A percentile compares a stretch with the other conserved stretches of the same genome.
These are phyloP conservation scores for Glossophaga mutica DNA, from an alignment of 2,797 vertebrate species.

Conservation along the genomic window DNA sequence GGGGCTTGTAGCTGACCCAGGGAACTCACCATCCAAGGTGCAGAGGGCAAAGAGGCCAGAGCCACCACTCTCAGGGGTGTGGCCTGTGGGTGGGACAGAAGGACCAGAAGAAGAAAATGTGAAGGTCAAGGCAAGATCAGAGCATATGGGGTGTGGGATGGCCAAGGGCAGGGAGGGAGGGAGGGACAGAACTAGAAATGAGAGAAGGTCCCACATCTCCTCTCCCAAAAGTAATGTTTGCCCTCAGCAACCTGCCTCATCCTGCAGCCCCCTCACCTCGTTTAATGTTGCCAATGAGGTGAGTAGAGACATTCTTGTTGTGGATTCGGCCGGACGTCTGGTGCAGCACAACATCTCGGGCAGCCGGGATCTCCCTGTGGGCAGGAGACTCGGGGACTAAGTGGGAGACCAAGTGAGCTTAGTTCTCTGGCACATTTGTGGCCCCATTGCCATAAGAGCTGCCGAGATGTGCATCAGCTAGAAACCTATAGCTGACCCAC, in stretches of 20 bases:
- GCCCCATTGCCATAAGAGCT: neutral
- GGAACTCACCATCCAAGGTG: slow-evolving; percentile 93
- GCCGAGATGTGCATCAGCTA: neutral
- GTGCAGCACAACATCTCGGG: slow-evolving; percentile 91
- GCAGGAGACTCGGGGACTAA: neutral
- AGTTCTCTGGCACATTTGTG: neutral
- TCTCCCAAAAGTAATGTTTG: neutral
- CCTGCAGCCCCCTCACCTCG: slow-evolving; percentile 82
- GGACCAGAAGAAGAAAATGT: neutral
- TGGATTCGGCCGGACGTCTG: slow-evolving; percentile 96
- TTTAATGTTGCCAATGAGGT: slow-evolving; percentile 94
- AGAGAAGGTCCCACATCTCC: neutral
- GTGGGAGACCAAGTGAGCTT: neutral
- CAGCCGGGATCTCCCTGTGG: slow-evolving; percentile 82
- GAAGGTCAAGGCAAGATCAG: neutral
- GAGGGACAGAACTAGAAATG: neutral
- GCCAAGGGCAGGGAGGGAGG: neutral
- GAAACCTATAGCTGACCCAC: neutral
- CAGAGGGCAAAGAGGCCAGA: slow-evolving; percentile 96
- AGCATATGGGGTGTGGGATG: accelerated
- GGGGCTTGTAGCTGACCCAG: neutral
- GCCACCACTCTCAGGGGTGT: slow-evolving; percentile 83
- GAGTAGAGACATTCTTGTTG: slow-evolving; percentile 98
- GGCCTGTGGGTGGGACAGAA: slow-evolving; percentile 80
- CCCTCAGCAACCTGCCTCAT: accelerated